A percentile compares a stretch with the other conserved stretches of the same genome.
phyloP scores from a whole-genome alignment of 2,113 vertebrate genomes.

The Poicephalus gulielmi region DNA sequence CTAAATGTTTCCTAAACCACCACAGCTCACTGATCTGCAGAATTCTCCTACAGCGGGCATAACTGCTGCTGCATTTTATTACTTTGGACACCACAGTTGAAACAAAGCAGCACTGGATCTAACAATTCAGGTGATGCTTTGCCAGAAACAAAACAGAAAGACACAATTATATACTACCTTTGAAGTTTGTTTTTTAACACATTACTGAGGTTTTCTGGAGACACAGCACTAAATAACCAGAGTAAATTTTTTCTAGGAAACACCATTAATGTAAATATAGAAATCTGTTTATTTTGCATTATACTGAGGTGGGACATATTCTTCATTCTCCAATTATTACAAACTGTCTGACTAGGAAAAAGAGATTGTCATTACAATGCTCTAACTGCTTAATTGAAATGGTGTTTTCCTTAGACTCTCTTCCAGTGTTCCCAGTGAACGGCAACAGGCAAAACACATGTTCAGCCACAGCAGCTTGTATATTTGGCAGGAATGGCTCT shows the following conservation, averaged over 20 bases:
- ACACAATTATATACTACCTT: rapidly evolving
- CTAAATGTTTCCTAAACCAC: not conserved
- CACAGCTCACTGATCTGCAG: not conserved
- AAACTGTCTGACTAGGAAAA: not conserved
- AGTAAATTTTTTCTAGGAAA: not conserved
- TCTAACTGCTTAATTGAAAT: not conserved
- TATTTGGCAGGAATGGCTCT: not conserved
- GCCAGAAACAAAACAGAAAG: not conserved
- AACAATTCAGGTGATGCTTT: not conserved
- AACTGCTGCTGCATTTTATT: not conserved
- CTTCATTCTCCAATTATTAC: not conserved
- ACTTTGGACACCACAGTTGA: not conserved
- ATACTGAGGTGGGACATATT: not conserved
- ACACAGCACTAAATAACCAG: not conserved
- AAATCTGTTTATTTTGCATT: not conserved
- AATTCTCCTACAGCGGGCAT: not conserved
- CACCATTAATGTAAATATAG: not conserved
- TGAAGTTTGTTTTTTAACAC: not conserved
- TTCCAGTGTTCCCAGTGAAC: not conserved
- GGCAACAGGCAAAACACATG: not conserved
- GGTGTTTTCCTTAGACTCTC: not conserved
- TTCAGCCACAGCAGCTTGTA: not conserved
- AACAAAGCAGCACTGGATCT: not conserved
- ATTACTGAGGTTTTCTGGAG: not conserved
- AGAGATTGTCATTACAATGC: not conserved